Percentiles rank a stretch among this genome's conserved stretches.
Evolutionary conservation across 1,140 invertebrate genomes (phyloP).

Genomic region (Diachasmimorpha longicaudata): DNA sequence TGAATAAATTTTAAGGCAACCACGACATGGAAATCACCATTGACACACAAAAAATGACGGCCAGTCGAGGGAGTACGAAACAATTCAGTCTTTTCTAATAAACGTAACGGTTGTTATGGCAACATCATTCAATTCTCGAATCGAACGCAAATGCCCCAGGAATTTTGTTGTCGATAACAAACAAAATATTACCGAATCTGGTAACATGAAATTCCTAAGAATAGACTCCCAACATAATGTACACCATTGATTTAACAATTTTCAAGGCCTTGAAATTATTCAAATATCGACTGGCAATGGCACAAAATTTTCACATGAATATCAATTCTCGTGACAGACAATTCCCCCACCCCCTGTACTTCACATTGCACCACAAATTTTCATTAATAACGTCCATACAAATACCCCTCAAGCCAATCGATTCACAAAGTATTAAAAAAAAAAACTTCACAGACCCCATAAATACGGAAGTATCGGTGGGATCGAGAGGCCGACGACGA

Average conservation of each 20-base stretch:
- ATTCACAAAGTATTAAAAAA: background rate
- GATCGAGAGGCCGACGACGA: no score
- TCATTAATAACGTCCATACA: background rate
- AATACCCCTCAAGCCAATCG: background rate
- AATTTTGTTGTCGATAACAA: constrained; percentile 5
- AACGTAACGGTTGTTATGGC: constrained; percentile 21
- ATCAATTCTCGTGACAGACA: background rate
- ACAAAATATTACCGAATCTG: constrained; percentile 8
- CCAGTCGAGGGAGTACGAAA: background rate
- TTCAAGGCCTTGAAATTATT: constrained; percentile 18
- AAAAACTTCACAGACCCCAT: background rate
- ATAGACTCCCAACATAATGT: constrained; percentile 17
- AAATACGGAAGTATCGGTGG: no score
- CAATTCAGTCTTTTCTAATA: background rate
- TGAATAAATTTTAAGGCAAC: background rate
- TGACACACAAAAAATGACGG: background rate
- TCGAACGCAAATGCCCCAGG: background rate
- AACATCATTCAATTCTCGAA: constrained; percentile 21
- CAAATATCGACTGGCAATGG: background rate
- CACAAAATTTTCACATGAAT: constrained; percentile 1
- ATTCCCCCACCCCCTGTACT: background rate
- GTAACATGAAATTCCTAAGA: constrained; percentile 15
- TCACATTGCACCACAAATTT: background rate
- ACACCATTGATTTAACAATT: constrained; percentile 31
- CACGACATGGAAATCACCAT: background rate